These are phyloP conservation scores for Pogoniulus pusillus DNA, from an alignment of 2,797 vertebrate genomes.

Conservation along the genomic window DNA sequence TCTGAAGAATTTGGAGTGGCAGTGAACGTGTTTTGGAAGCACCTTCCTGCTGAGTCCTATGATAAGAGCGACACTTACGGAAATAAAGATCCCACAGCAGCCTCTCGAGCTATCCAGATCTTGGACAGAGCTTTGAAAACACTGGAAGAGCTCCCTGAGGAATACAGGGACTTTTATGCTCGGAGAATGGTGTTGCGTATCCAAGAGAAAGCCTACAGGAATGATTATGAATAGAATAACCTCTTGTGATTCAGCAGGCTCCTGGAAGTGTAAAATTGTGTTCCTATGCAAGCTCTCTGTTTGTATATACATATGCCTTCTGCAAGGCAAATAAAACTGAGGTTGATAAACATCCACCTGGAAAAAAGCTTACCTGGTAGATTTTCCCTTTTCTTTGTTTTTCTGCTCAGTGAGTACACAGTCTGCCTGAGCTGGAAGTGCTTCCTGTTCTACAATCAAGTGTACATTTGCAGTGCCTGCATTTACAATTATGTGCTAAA, in stretches of 20 bases:
- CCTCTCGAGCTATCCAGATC: constrained; percentile 81
- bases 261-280: neutral
- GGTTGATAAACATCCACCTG: neutral
- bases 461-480: neutral
- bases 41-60: constrained; percentile 86
- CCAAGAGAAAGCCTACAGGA: constrained; percentile 81
- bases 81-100: constrained; percentile 92
- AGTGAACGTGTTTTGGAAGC: constrained; percentile 94
- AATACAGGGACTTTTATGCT: constrained; percentile 93
- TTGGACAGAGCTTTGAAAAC: constrained; percentile 86
- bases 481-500: neutral
- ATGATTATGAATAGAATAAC: constrained; percentile 67
- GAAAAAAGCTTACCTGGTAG: neutral
- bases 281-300: neutral
- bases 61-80: constrained; percentile 93
- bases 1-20: constrained; percentile 93
- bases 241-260: neutral
- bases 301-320: neutral
- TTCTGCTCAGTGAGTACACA: neutral
- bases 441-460: neutral
- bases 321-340: neutral
- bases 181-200: constrained; percentile 91
- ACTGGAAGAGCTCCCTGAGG: constrained; percentile 88
- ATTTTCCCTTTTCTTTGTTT: neutral
- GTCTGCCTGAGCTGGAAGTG: neutral